These are phyloP conservation scores for Aythya fuligula DNA, from an alignment of 2,797 vertebrate species.

Conservation along the genomic window DNA sequence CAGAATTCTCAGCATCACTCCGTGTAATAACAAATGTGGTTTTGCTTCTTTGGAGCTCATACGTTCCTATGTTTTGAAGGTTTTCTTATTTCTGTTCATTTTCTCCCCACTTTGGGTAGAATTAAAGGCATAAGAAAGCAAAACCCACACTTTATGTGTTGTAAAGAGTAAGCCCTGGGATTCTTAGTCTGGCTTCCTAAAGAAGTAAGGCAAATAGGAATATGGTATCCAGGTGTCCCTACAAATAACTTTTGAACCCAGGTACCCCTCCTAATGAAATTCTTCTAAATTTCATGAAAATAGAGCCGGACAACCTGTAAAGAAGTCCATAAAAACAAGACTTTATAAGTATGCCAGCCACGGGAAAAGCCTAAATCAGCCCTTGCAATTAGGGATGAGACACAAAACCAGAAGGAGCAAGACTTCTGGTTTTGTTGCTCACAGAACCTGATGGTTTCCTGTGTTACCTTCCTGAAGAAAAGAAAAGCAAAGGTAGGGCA, in stretches of 20 bases:
- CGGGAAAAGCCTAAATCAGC: not conserved
- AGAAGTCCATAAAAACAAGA: not conserved
- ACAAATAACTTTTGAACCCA: not conserved
- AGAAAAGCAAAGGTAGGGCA: not conserved
- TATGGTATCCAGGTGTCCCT: not conserved
- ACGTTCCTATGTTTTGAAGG: not conserved
- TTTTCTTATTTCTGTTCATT: not conserved
- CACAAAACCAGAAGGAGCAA: not conserved
- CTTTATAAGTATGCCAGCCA: not conserved
- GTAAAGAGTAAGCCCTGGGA: not conserved
- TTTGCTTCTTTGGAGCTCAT: not conserved
- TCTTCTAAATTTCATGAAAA: not conserved
- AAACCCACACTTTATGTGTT: not conserved
- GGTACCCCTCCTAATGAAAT: not conserved
- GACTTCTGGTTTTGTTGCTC: not conserved
- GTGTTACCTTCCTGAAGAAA: not conserved
- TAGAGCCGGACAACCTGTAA: not conserved
- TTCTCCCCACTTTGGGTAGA: not conserved
- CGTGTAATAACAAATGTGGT: not conserved
- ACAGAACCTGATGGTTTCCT: not conserved
- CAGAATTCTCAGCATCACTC: not conserved
- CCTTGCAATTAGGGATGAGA: not conserved
- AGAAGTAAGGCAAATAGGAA: not conserved
- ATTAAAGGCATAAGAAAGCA: not conserved
- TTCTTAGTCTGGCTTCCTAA: not conserved